phyloP scores from a whole-genome alignment of 2,888 invertebrate species.

The Coelogynopora nodosa region DNA sequence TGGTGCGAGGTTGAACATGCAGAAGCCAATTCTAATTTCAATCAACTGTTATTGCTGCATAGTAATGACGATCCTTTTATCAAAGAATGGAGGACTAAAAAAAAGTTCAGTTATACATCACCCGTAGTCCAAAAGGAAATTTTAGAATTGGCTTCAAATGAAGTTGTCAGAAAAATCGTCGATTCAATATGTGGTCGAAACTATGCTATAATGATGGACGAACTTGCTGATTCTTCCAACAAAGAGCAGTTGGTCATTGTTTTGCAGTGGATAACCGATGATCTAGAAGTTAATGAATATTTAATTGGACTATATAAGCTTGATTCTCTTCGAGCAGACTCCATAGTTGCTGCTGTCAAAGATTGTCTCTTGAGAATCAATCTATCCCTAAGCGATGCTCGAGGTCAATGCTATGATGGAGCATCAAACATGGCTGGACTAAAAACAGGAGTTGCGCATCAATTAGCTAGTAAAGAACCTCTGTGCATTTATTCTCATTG shows the following conservation, averaged over 20 bases:
- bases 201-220: not conserved
- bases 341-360: not conserved
- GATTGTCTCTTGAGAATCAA: not conserved
- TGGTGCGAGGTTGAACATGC: not conserved
- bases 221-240: not conserved
- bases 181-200: not conserved
- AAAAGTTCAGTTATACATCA: not conserved
- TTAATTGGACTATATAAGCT: not conserved
- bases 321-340: not conserved
- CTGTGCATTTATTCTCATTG: not conserved
- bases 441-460: not conserved
- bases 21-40: not conserved
- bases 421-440: conserved; percentile 18
- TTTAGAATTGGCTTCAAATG: not conserved
- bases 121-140: not conserved
- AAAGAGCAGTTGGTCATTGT: conserved; percentile 6
- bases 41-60: not conserved
- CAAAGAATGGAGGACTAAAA: conserved; percentile 3
- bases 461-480: not conserved
- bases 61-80: conserved; percentile 10
- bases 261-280: not conserved
- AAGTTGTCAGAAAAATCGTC: not conserved
- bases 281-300: not conserved
- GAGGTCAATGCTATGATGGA: not conserved
- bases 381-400: not conserved